Base-by-base conservation (phyloP, 2,113 vertebrate genomes). In the Melospiza melodia region DNA sequence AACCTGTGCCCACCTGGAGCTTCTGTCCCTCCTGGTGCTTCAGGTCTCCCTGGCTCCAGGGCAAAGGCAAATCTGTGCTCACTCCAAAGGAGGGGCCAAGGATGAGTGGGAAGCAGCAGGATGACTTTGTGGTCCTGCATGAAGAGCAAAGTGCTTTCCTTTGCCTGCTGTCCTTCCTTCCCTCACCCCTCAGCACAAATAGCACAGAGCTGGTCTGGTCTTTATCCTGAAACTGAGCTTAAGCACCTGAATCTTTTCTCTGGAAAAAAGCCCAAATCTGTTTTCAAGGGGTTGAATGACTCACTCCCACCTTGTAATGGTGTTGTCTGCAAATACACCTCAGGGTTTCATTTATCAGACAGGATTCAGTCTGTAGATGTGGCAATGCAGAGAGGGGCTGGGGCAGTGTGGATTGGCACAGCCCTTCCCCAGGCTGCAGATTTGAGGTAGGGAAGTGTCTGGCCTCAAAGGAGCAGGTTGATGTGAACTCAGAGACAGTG, bases 111-210 rank as follows among this genome's bases (percentile, higher is more conserved):
- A 55, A 85, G 66, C 35, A 75, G 71, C 58, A 10, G 35, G 21
- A 22, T 14, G 13, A 2, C 7, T 75, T 62, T 63, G 57, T 67
- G 58, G 8, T 46, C 44, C 33, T 31, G 3, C 11, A 19, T 0
- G 3, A 79, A 61, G 35, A 74, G 31, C 22, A 19, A 61, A 66
- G 11, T 2, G 1, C 0, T 0, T 3, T 62, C 20, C 58, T 73
- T 41, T 4, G 0, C 28, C 55, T 15, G 0, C 33, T 72, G 41
- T 41, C 31, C 58, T 72, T 22, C 13, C 13, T 30, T 15, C 21
- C 13, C 23, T 33, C 43, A 13, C 3, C 10, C 35, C 25, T 2
- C 35, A 33, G 9, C 23, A 52, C 0, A 2, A 79, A 59, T 1
- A 46, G 14, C 65, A 48, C 37, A 69, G 46, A 71, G 23, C 22